Conservation (phyloP, 2,797 vertebrate species). For the Clarias pachynema region DNA sequence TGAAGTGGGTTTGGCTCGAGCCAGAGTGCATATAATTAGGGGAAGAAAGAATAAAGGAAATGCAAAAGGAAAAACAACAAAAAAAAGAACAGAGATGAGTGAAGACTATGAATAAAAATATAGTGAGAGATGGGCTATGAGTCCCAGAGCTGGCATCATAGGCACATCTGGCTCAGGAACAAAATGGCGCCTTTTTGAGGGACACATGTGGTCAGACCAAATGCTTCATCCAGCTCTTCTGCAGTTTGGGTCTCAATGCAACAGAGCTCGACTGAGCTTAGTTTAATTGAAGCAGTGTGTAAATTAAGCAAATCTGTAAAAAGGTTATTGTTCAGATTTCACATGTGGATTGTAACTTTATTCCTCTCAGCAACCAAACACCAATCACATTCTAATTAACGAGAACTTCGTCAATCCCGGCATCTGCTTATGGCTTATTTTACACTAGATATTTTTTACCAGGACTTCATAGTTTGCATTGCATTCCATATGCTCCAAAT, state of each 20-base stretch:
- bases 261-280: constrained; percentile 24
- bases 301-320: constrained; percentile 40
- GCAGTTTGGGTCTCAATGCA: constrained; percentile 43
- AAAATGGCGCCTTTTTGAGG: constrained; percentile 63
- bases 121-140: constrained; percentile 26
- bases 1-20: constrained; percentile 15
- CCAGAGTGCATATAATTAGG: constrained; percentile 30
- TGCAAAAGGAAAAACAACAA: constrained; percentile 44
- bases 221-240: constrained; percentile 48
- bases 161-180: constrained; percentile 73
- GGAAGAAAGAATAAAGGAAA: constrained; percentile 47
- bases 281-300: constrained; percentile 38
- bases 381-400: constrained; percentile 26
- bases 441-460: not conserved
- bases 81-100: constrained; percentile 43
- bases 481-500: constrained; percentile 15
- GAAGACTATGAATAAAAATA: constrained; percentile 38
- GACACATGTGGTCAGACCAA: constrained; percentile 59
- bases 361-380: constrained; percentile 19
- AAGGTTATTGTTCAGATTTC: constrained; percentile 23
- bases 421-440: constrained; percentile 28
- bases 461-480: constrained; percentile 9
- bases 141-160: constrained; percentile 67
- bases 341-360: constrained; percentile 25
- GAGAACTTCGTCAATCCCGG: not conserved